Base-by-base conservation (phyloP, 2,888 invertebrate species). In the Drosophila multiciliata region DNA sequence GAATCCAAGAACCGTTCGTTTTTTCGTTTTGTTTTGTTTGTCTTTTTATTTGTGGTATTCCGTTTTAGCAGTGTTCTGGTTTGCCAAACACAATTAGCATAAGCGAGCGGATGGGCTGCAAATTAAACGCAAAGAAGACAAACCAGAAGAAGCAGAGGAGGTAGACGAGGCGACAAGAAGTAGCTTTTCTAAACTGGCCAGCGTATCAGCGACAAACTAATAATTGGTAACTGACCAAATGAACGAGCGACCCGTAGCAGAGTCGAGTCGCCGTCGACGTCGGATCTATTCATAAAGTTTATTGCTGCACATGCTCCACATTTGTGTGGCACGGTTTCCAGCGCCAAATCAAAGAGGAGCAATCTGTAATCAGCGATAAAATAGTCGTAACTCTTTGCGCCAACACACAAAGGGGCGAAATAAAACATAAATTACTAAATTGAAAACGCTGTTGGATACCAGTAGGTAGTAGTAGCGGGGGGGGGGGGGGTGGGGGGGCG, bases 81-180 rank as follows among this genome's bases (percentile, higher is more conserved):
- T 80, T 80, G 81, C 42, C 87, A 70, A 66, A 68, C 62, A 77
- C 68, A 86, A 83, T 83, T 83, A 89, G 77, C 89, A 83, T 89
- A 89, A 83, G 62, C 70, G 71, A 83, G 62, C 70, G 71, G 62
- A 76, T 82, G 68, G 62, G 36, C 26, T 50, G 78, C 67, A 70
- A 78, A 82, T 85, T 67, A 76, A 70, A 66, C 68, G 61, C 48
- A 29, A 54, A 45, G 26, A 36, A 58, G 49, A 23, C 38, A 32
- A 61, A 26, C 15, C 8, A 12, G 29, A 62, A 29, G 33, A 32
- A 26, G n/a, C 4, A 20, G 50, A n/a, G 15, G 33, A 52, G 32
- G 40, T 15, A 40, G 36, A 7, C 36, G 20, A 40, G 40, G 36
- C n/a, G 42, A 23, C 26, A 20, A 9, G 23, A 48, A 33, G 60